phyloP scores from a whole-genome alignment of 2,797 vertebrate genomes.

The Petrocephalus schoutedeni region DNA sequence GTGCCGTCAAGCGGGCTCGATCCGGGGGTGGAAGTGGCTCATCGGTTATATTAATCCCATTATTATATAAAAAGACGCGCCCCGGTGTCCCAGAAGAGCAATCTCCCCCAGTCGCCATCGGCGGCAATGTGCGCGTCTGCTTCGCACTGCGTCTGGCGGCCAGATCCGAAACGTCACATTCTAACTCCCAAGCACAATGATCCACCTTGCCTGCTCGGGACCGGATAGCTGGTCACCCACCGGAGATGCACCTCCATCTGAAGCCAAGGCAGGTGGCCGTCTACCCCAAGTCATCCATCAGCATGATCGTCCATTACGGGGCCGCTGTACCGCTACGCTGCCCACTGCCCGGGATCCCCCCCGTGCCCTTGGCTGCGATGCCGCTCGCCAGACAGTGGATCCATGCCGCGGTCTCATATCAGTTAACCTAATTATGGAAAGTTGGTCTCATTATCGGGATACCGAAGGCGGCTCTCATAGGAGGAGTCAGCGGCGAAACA shows the following conservation, averaged over 20 bases:
- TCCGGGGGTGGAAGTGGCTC: neutral
- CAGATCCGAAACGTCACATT: neutral
- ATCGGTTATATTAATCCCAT: neutral
- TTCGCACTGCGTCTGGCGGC: neutral
- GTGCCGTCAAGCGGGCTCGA: neutral
- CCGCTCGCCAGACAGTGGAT: neutral
- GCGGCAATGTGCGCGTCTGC: neutral
- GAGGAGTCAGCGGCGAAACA: neutral
- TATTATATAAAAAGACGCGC: neutral
- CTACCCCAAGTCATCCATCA: too few species aligned
- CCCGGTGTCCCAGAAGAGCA: neutral
- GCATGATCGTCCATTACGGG: neutral
- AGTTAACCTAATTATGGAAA: constrained; percentile 1
- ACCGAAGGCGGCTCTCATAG: neutral
- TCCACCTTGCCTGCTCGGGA: neutral
- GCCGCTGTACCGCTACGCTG: neutral
- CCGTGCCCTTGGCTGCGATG: neutral
- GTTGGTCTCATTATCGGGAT: neutral
- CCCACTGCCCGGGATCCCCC: neutral
- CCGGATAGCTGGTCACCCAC: neutral
- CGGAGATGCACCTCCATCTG: neutral
- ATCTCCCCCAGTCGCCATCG: neutral
- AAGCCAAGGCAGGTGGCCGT: neutral
- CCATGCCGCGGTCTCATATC: neutral
- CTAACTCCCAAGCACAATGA: neutral